These are phyloP conservation scores for Phorcus lineatus DNA, from an alignment of 2,888 invertebrate species.

Conservation along the genomic window DNA sequence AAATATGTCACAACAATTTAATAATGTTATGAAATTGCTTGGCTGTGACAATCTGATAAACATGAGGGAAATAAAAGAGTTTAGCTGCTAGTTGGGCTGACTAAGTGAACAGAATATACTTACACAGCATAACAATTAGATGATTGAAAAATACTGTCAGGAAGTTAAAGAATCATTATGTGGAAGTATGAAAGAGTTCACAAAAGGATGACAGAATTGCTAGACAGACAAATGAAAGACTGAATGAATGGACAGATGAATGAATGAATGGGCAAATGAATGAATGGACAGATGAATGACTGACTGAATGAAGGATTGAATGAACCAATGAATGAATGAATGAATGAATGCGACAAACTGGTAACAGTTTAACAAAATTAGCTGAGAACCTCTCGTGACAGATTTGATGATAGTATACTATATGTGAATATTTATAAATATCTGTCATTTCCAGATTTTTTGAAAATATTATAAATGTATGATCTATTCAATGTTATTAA, in stretches of 20 bases:
- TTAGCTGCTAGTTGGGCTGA: background rate
- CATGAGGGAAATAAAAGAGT: background rate
- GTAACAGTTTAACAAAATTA: too few species aligned
- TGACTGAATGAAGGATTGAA: background rate
- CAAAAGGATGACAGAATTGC: background rate
- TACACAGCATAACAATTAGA: too few species aligned
- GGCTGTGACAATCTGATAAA: background rate
- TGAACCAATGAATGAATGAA: background rate
- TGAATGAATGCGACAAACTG: too few species aligned
- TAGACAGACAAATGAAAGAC: background rate
- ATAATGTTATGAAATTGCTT: background rate
- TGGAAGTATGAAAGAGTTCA: background rate
- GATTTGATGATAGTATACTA: too few species aligned
- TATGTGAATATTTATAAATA: too few species aligned
- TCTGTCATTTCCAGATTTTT: too few species aligned
- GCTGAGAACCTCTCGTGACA: too few species aligned
- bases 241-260: background rate
- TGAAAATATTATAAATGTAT: too few species aligned
- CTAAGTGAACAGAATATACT: background rate
- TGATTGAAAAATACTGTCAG: background rate
- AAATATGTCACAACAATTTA: background rate
- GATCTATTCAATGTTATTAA: too few species aligned
- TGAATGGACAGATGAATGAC: background rate
- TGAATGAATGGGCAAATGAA: background rate
- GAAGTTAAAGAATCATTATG: too few species aligned